phyloP scores from a whole-genome alignment of 2,797 vertebrate species.

The Sebastiscus tertius region DNA sequence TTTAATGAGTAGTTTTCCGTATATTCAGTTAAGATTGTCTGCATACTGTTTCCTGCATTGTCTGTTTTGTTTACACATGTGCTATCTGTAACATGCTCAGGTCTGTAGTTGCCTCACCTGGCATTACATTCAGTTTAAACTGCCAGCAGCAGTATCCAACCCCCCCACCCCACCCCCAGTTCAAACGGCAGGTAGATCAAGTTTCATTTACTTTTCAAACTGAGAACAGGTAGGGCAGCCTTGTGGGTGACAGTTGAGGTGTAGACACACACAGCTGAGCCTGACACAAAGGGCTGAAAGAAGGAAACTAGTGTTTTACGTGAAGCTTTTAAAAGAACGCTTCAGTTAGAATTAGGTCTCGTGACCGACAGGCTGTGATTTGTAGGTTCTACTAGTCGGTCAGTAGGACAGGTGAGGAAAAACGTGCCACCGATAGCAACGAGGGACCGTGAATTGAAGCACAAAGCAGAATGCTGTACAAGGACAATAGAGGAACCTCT shows the following conservation, averaged over 20 bases:
- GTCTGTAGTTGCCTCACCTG: neutral
- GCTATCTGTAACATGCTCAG: neutral
- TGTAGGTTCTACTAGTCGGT: constrained; percentile 28
- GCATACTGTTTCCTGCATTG: neutral
- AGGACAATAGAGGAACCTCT: neutral
- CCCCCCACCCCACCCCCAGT: neutral
- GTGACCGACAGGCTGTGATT: neutral
- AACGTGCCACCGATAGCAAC: neutral
- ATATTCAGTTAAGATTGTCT: neutral
- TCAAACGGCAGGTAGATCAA: constrained; percentile 46
- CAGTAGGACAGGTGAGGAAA: constrained; percentile 34
- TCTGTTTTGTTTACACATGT: constrained; percentile 27
- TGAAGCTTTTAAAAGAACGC: neutral
- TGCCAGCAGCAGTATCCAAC: neutral
- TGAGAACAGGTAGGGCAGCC: constrained; percentile 68
- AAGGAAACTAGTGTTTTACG: neutral
- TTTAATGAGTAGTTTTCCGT: neutral
- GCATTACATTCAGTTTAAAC: constrained; percentile 51
- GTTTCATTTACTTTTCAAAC: constrained; percentile 58
- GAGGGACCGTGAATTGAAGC: neutral
- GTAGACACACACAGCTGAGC: constrained; percentile 1
- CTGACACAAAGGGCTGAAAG: constrained; percentile 2
- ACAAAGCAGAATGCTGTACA: neutral
- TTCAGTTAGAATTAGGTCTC: neutral
- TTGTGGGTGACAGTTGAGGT: constrained; percentile 32